A percentile compares a stretch with the other conserved stretches of the same genome.
Conservation (phyloP, 1,140 invertebrate genomes). For the Drosophila ambigua region DNA sequence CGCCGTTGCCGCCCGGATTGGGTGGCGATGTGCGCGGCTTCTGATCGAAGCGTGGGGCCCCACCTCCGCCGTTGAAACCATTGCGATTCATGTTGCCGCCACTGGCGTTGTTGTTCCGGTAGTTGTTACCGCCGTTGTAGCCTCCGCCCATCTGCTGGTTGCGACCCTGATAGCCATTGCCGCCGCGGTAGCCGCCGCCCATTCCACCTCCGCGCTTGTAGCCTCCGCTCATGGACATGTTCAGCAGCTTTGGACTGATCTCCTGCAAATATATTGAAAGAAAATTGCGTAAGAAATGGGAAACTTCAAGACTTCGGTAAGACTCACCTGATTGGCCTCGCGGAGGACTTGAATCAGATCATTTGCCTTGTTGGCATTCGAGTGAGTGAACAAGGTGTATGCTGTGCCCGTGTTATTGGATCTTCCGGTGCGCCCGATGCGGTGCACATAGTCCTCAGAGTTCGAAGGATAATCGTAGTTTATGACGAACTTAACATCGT, state of each 20-base stretch:
- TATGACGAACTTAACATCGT: conserved; percentile 99
- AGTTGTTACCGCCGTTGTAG: conserved; percentile 51
- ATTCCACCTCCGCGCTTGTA: conserved; percentile 72
- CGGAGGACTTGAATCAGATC: conserved; percentile 96
- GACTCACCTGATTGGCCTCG: conserved; percentile 95
- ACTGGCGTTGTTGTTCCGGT: conserved; percentile 59
- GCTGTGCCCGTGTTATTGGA: conserved; percentile 97
- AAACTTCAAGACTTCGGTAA: not conserved
- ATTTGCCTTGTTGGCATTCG: conserved; percentile 95
- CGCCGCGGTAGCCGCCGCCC: conserved; percentile 58
- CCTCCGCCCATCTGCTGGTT: conserved; percentile 67
- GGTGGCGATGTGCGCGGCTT: conserved; percentile 66
- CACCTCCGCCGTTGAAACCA: conserved; percentile 40
- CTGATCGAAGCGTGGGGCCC: conserved; percentile 62
- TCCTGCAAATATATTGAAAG: conserved; percentile 74
- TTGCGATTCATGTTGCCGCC: conserved; percentile 53
- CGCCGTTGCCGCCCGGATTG: conserved; percentile 33
- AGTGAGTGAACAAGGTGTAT: conserved; percentile 98
- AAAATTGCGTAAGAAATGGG: conserved; percentile 1
- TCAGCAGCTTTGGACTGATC: conserved; percentile 86
- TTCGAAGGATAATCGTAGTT: conserved; percentile 99
- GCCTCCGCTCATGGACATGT: conserved; percentile 84
- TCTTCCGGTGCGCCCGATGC: conserved; percentile 98
- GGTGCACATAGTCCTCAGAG: conserved; percentile 99
- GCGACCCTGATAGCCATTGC: conserved; percentile 65